Base-by-base conservation (phyloP, 2,888 invertebrate species). In the Synergus itoensis region DNA sequence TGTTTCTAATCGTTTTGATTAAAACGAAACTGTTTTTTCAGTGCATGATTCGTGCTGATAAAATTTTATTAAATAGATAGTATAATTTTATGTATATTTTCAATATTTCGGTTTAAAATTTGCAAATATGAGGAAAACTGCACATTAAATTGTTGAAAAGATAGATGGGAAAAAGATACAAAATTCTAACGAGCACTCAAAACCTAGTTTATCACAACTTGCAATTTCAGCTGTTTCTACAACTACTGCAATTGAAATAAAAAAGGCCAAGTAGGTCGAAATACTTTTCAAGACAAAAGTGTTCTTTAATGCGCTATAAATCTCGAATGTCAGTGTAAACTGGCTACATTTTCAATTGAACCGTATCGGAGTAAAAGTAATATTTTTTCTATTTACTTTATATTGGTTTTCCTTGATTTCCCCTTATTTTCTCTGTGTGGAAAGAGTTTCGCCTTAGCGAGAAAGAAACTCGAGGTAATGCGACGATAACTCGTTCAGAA, bases 401-500 rank as follows among this genome's bases (percentile, higher is more conserved):
- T 73, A 73, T 40, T 40, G 73, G 53, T n/a, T 53, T 57, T 57
- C 9, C 41, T 65, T 41, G 9, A 65, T 65, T 65, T 53, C 4
- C 53, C n/a, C 36, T 18, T 73, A 40, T 53, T 73, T 69, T 36
- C 53, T 12, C 53, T 11, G 11, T 53, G 36, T 4, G n/a, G 7
- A 7, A 18, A 69, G 28, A 53, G n/a, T 28, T 21, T 48, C 11
- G n/a, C 16, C 53, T 73, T 73, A 36, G 53, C 75, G 18, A 36
- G 60, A 65, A 43, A 75, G 64, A 76, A 76, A 76, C 40, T 67
- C 45, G 57, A 36, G 63, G 36, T 48, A 69, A 69, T 48, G 28
- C 45, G n/a, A 53, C 77, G 76, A 76, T 78, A 80, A 76, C 48
- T 78, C 78, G 67, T 67, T 77, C 64, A 73, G 40, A 67, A 65